Percentiles rank a stretch among this genome's conserved stretches.
phyloP scores from a whole-genome alignment of 2,888 invertebrate species.

The Hemistola chrysoprasaria region DNA sequence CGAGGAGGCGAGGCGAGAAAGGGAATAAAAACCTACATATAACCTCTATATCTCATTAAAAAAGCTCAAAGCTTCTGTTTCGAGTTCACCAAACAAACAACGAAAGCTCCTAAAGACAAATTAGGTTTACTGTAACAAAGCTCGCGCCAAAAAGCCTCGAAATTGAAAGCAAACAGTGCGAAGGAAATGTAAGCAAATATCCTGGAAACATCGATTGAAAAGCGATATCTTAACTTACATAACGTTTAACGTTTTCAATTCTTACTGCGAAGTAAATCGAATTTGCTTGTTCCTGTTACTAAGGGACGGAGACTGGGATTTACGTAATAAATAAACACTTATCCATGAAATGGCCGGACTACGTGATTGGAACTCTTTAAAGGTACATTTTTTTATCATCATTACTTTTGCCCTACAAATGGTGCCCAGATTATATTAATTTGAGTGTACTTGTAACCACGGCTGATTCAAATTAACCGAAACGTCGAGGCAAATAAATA shows the following conservation, averaged over 20 bases:
- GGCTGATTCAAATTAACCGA: too few species aligned
- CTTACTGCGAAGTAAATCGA: slow-evolving; percentile 14
- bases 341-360: slow-evolving; percentile 15
- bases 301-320: slow-evolving; percentile 19
- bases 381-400: too few species aligned
- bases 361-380: background rate
- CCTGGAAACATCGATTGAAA: slow-evolving; percentile 18
- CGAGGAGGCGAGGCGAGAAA: too few species aligned
- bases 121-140: slow-evolving; percentile 16
- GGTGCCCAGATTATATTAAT: too few species aligned
- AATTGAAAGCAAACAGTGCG: slow-evolving; percentile 28
- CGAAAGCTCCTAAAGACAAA: slow-evolving; percentile 11
- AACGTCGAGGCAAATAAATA: too few species aligned
- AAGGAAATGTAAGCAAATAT: slow-evolving; percentile 21
- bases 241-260: too few species aligned
- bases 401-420: too few species aligned
- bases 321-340: slow-evolving; percentile 12
- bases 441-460: too few species aligned
- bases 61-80: too few species aligned
- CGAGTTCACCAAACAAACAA: slow-evolving; percentile 4
- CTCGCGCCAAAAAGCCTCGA: slow-evolving; percentile 13
- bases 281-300: slow-evolving; percentile 24
- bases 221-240: background rate
- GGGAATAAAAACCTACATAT: too few species aligned
- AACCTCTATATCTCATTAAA: too few species aligned